Evolutionary conservation across 2,797 vertebrate species (phyloP), one percentile per base, ranked within the genome.

Genomic region (Pogoniulus pusillus): DNA sequence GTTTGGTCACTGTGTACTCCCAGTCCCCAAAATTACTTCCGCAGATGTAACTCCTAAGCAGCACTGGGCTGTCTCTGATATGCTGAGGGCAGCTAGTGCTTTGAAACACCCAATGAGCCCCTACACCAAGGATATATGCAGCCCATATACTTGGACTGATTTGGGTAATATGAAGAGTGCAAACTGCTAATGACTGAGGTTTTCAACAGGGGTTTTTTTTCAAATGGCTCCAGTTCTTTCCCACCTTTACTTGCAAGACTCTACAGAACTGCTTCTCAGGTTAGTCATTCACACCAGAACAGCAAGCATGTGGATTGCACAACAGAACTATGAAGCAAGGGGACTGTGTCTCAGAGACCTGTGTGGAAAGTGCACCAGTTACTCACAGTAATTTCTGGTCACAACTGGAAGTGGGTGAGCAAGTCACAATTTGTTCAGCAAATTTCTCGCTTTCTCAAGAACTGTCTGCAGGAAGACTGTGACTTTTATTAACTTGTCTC

Each of bases 381-480:
- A 63, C 43, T 78, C 47, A 39, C 39, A 77, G 45, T 4, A 83
- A 90, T 82, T 95, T 90, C 90, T 92, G 68, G 88, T 85, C 90
- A 81, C 81, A 88, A 87, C 85, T 93, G 86, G 89, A 94, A 94
- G 78, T 35, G 72, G 83, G 72, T 66, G 63, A 70, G 82, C 80
- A 89, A 93, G 88, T 78, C 81, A 85, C 59, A 93, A 87, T 71
- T 95, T 85, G 73, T 91, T 90, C 82, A 89, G 59, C 43, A 90
- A 93, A 91, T 94, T 66, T 78, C 90, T 87, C 93, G 72, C 75
- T 95, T 94, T 95, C 86, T 92, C 59, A 82, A 78, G 91, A 94
- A 95, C 45, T 91, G 88, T 26, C 84, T 93, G 85, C 0, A 7
- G 95, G 78, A 88, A 93, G 90, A 73, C 59, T 87, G 78, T 69